Percentiles rank a stretch among this genome's conserved stretches.
These are phyloP conservation scores for Epiblema foenella DNA, from an alignment of 2,888 invertebrate species.

Conservation along the genomic window DNA sequence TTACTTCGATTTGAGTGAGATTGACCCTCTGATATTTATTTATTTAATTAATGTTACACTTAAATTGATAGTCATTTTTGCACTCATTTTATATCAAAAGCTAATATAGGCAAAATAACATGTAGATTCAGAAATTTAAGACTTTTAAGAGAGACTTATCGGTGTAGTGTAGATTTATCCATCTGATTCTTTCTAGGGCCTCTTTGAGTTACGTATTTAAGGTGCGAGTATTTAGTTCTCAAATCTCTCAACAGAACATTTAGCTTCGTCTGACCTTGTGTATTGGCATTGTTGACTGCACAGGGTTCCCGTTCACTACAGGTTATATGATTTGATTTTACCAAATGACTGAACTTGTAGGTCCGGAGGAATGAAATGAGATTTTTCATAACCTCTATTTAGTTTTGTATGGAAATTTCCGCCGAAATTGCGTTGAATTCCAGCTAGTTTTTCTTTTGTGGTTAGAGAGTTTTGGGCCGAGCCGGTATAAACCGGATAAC, in stretches of 20 bases:
- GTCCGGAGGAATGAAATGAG: not conserved
- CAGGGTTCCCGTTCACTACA: not conserved
- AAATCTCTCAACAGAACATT: not conserved
- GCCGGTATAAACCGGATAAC: conserved; percentile 27
- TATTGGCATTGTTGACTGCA: not conserved
- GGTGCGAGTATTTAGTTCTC: not conserved
- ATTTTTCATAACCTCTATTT: conserved; percentile 16
- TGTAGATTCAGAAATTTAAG: not conserved
- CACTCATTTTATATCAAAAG: not conserved
- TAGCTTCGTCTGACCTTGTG: not conserved
- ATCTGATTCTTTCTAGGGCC: no score
- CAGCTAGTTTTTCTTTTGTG: conserved; percentile 22
- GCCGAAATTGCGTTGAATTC: conserved; percentile 19
- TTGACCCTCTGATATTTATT: no score
- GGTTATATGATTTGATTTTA: not conserved
- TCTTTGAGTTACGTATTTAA: no score
- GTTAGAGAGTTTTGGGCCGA: conserved; percentile 12
- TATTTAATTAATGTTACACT: not conserved
- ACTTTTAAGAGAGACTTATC: no score
- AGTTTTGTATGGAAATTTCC: conserved; percentile 19
- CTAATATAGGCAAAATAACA: not conserved
- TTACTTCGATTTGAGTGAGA: no score
- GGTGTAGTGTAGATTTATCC: no score
- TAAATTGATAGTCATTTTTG: not conserved
- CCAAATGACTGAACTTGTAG: not conserved